Evolutionary conservation across 2,113 vertebrate genomes (phyloP).

Genomic region (Cynocephalus volans): DNA sequence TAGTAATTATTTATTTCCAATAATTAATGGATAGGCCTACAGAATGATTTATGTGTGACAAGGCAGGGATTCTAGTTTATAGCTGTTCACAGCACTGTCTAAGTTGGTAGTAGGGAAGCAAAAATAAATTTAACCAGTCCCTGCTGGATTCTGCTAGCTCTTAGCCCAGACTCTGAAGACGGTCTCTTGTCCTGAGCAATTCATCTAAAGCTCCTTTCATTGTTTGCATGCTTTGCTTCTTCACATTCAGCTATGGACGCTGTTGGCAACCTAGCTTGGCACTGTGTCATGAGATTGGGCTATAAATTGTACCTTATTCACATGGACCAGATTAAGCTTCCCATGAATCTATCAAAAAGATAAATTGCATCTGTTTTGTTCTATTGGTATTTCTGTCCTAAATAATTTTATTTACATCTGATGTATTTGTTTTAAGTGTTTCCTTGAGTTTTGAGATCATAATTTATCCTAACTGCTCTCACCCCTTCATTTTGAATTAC

Average conservation of each 20-base stretch:
- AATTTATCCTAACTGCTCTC: slow-evolving; percentile 53
- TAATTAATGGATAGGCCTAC: not conserved
- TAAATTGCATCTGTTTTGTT: slow-evolving; percentile 36
- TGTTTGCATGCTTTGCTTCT: not conserved
- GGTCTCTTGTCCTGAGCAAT: not conserved
- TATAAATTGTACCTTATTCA: slow-evolving; percentile 4
- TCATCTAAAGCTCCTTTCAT: not conserved
- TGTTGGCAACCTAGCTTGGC: not conserved
- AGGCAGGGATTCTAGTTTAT: not conserved
- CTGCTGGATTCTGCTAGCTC: not conserved
- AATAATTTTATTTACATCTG: slow-evolving; percentile 40
- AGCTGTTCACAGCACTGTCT: not conserved
- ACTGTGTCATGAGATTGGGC: not conserved
- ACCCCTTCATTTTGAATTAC: slow-evolving; percentile 39
- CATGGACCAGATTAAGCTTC: not conserved
- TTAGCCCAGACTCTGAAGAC: not conserved
- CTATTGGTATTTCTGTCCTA: slow-evolving; percentile 30
- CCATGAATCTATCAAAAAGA: slow-evolving; percentile 35
- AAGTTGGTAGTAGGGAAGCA: not conserved
- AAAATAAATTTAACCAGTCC: not conserved
- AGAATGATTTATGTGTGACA: not conserved
- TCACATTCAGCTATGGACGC: not conserved
- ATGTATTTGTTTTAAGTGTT: slow-evolving; percentile 57
- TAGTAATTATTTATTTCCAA: not conserved
- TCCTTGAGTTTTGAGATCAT: slow-evolving; percentile 19